phyloP scores from a whole-genome alignment of 2,888 invertebrate species.

The Danaus chrysippus region DNA sequence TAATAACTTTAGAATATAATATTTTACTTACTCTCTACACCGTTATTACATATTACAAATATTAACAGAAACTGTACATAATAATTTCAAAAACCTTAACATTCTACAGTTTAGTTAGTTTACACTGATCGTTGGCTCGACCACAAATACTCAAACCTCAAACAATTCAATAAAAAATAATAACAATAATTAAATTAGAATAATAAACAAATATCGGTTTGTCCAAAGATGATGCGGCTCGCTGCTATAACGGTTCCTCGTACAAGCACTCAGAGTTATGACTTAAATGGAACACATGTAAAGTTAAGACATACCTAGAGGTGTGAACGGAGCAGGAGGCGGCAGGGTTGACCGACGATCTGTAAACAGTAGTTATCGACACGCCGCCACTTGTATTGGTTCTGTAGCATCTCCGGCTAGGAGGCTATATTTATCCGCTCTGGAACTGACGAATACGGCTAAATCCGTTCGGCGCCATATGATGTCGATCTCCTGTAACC shows the following conservation, averaged over 20 bases:
- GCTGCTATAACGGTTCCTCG: constrained; percentile 30
- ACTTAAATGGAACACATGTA: constrained; percentile 53
- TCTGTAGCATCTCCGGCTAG: constrained; percentile 68
- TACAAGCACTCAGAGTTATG: constrained; percentile 50
- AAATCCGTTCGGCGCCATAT: constrained; percentile 73
- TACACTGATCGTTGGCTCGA: constrained; percentile 19
- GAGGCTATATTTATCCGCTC: constrained; percentile 74
- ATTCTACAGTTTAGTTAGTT: background rate
- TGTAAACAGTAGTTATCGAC: constrained; percentile 77
- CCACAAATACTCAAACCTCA: constrained; percentile 4
- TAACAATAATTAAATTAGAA: background rate
- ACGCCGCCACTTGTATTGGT: constrained; percentile 66
- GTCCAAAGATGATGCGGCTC: constrained; percentile 14
- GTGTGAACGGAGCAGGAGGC: constrained; percentile 68
- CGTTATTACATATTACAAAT: background rate
- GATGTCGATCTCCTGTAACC: constrained; percentile 75
- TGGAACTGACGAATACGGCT: constrained; percentile 72
- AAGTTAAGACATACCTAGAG: constrained; percentile 66
- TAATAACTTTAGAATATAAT: no score
- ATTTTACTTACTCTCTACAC: no score
- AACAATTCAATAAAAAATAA: background rate
- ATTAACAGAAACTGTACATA: constrained; percentile 1
- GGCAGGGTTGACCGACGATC: constrained; percentile 73
- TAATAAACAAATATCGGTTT: background rate
- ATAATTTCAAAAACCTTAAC: background rate